phyloP scores from a whole-genome alignment of 2,888 invertebrate genomes.

The Habroteleia sp. region DNA sequence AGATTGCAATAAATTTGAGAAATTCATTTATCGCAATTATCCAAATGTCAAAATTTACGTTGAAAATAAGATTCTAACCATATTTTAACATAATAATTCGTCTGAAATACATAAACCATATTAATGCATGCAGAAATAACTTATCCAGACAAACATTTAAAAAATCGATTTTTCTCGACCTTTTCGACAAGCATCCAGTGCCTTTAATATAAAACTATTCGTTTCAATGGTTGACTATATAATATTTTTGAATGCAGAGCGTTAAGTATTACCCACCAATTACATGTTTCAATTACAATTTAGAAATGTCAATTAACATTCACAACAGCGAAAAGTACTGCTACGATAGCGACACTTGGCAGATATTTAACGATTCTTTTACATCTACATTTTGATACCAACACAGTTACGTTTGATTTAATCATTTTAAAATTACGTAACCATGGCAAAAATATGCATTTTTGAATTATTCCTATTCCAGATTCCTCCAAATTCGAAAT shows the following conservation, averaged over 20 bases:
- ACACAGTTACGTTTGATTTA: slow-evolving; percentile 2
- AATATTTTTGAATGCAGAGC: slow-evolving; percentile 17
- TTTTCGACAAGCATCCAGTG: slow-evolving; percentile 45
- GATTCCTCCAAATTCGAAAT: slow-evolving; percentile 28
- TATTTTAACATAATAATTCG: slow-evolving; percentile 36
- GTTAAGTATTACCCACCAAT: slow-evolving; percentile 24
- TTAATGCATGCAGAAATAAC: slow-evolving; percentile 56
- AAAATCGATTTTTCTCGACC: slow-evolving; percentile 59
- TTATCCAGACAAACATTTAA: slow-evolving; percentile 54
- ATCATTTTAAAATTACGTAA: slow-evolving; percentile 3
- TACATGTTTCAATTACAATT: slow-evolving; percentile 22
- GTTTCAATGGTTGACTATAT: slow-evolving; percentile 41
- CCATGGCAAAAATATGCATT: too few species aligned
- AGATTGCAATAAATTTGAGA: slow-evolving; percentile 32
- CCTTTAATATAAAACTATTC: slow-evolving; percentile 48
- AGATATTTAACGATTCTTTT: not conserved
- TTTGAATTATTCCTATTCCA: too few species aligned
- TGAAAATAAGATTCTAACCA: slow-evolving; percentile 13
- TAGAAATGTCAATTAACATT: slow-evolving; percentile 31
- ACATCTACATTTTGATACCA: not conserved
- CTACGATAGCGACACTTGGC: not conserved
- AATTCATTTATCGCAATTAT: slow-evolving; percentile 31
- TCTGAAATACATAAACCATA: slow-evolving; percentile 50
- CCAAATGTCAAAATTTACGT: slow-evolving; percentile 12
- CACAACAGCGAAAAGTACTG: not conserved